Evolutionary conservation across 2,888 invertebrate species (phyloP).

Genomic region (Unio pictorum): DNA sequence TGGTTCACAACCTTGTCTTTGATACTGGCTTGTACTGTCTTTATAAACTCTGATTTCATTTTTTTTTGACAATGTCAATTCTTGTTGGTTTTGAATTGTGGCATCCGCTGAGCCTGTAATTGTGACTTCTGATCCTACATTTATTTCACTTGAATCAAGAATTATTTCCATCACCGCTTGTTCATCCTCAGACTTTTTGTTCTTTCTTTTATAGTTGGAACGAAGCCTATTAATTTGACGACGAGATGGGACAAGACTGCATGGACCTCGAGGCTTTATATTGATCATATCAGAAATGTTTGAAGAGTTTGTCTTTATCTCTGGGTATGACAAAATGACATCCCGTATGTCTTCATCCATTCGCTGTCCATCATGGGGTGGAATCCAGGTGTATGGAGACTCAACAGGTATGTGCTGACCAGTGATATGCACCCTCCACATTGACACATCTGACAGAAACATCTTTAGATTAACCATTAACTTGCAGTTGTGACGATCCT

Average conservation of each 20-base stretch:
- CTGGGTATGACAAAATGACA: constrained; percentile 38
- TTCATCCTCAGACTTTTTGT: too few relatives aligned
- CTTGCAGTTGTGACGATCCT: constrained; percentile 65
- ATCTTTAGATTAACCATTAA: constrained; percentile 62
- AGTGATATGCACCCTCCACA: constrained; percentile 62
- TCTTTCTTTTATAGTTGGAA: too few relatives aligned
- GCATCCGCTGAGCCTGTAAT: too few relatives aligned
- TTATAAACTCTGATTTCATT: too few relatives aligned
- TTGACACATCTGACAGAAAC: constrained; percentile 58
- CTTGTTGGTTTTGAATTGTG: too few relatives aligned
- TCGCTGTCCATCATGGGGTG: constrained; percentile 40
- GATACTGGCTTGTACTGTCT: too few relatives aligned
- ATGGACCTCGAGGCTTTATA: constrained; percentile 15
- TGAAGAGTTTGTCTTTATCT: constrained; percentile 23
- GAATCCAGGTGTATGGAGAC: constrained; percentile 39
- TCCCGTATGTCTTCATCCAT: constrained; percentile 52
- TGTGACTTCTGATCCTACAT: too few relatives aligned
- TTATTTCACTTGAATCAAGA: too few relatives aligned
- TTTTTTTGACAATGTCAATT: too few relatives aligned
- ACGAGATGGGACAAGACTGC: constrained; percentile 25
- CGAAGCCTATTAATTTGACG: too few relatives aligned
- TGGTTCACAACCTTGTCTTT: too few relatives aligned
- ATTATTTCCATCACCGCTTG: too few relatives aligned
- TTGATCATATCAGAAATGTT: constrained; percentile 34
- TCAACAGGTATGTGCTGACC: constrained; percentile 56